Evolutionary conservation across 2,888 invertebrate genomes (phyloP).

Genomic region (Chrysolina oricalcia): DNA sequence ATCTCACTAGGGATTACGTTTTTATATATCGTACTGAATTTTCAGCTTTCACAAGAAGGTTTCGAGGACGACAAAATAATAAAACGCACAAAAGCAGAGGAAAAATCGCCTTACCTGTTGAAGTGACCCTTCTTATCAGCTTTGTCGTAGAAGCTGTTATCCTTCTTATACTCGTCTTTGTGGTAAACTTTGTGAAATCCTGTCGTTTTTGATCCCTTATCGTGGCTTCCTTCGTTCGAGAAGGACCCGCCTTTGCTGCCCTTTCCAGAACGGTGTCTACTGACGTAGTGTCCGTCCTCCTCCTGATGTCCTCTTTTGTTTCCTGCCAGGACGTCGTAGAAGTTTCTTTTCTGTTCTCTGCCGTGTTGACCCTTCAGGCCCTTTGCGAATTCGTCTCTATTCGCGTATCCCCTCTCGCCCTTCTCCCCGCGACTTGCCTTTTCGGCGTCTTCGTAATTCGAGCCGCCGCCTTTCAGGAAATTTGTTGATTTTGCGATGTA

Average conservation of each 20-base stretch:
- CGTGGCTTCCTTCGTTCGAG: constrained; percentile 75
- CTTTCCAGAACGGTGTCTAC: constrained; percentile 74
- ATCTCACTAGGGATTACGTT: too few relatives aligned
- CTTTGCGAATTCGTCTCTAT: constrained; percentile 74
- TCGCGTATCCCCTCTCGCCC: constrained; percentile 74
- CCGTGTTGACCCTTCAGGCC: constrained; percentile 75
- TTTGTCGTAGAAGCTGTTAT: constrained; percentile 84
- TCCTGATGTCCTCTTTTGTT: constrained; percentile 75
- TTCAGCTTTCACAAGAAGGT: neutral
- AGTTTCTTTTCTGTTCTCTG: constrained; percentile 74
- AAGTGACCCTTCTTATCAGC: constrained; percentile 79
- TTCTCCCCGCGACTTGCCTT: constrained; percentile 75
- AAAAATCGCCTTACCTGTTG: constrained; percentile 73
- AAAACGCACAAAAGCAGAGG: neutral
- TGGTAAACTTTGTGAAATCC: constrained; percentile 83
- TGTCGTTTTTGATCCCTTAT: constrained; percentile 81
- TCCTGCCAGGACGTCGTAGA: constrained; percentile 74
- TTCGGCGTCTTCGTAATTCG: constrained; percentile 72
- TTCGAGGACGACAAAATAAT: neutral
- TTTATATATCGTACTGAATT: too few relatives aligned
- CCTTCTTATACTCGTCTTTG: constrained; percentile 86
- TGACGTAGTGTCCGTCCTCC: constrained; percentile 74
- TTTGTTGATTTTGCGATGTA: constrained; percentile 41
- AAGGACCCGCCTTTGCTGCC: constrained; percentile 76
- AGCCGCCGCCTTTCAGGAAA: constrained; percentile 69